Conservation (phyloP, 2,113 vertebrate genomes). For the Erythrocercus mccallii region DNA sequence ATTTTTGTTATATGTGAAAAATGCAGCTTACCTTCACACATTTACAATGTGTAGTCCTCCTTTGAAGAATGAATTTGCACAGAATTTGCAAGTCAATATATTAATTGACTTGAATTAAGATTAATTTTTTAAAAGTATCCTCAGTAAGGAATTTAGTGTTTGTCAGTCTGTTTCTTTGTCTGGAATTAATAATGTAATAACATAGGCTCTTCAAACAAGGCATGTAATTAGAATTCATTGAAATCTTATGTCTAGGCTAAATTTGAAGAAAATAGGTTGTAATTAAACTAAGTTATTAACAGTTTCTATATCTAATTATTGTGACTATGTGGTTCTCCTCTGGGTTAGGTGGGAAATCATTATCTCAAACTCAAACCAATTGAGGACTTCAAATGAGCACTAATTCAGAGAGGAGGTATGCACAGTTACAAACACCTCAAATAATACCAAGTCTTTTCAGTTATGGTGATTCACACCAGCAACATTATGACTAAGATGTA, state of each 20-base stretch:
- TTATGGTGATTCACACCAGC: neutral
- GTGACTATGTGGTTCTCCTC: neutral
- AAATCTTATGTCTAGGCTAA: constrained; percentile 24
- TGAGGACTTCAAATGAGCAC: neutral
- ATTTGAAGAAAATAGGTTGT: constrained; percentile 41
- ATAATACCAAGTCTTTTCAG: neutral
- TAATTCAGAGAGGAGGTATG: neutral
- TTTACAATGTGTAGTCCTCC: neutral
- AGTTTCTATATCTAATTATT: constrained; percentile 49
- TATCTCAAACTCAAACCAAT: neutral
- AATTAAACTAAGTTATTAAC: constrained; percentile 52
- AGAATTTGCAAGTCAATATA: constrained; percentile 26
- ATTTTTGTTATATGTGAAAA: neutral
- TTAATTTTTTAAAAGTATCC: neutral
- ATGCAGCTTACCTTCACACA: neutral
- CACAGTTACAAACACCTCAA: neutral
- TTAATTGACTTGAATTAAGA: constrained; percentile 43
- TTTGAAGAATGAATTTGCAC: neutral
- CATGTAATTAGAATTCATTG: constrained; percentile 42
- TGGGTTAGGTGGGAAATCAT: constrained; percentile 5
- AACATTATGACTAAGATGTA: neutral
- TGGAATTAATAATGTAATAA: constrained; percentile 36
- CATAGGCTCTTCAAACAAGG: neutral
- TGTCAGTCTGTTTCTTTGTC: constrained; percentile 25
- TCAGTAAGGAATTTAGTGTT: constrained; percentile 11